Base-by-base conservation (phyloP, 2,888 invertebrate species). In the Melinaea marsaeus region DNA sequence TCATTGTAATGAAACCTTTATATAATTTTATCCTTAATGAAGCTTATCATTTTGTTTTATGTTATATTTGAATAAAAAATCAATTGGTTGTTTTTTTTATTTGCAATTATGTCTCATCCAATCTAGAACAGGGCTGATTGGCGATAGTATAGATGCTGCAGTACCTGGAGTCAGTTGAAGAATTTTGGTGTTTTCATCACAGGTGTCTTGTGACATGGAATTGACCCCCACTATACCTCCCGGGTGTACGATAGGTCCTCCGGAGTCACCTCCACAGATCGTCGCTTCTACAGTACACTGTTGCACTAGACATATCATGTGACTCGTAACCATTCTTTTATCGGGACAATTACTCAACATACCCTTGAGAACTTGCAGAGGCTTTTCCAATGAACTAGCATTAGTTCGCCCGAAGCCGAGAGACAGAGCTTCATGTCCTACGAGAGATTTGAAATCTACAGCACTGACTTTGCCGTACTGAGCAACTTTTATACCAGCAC, bases 311-410 rank as follows among this genome's bases (percentile, higher is more conserved):
- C 46, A 46, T n/a, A n/a, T 3, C 46, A 22, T 22, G 22, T 22
- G 22, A 22, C 22, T 22, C 22, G 22, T 22, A 22, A 22, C 22
- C 22, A 22, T 45, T 9, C n/a, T n/a, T 46, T 13, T 46, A 6
- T 46, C 46, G n/a, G 46, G 4, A 22, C 59, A 55, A 13, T 56
- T 34, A 35, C 11, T 58, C n/a, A 62, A 9, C 55, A 65, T 57
- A n/a, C 62, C 59, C 3, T 37, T 60, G 13, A 60, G 33, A 2
- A 60, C 60, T 57, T 62, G 60, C 37, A 57, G 22, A 2, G 60
- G 48, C 22, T 55, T 62, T 4, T 42, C 42, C 2, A 3, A 11
- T 55, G 7, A 9, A 5, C 59, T 37, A 0, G 34, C 60, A 32
- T 60, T 60, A 11, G 57, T 60, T 45, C 22, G 22, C 22, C 22